A percentile compares a stretch with the other conserved stretches of the same genome.
Conservation (phyloP, 1,140 invertebrate genomes). For the Bombus sibiricus region DNA sequence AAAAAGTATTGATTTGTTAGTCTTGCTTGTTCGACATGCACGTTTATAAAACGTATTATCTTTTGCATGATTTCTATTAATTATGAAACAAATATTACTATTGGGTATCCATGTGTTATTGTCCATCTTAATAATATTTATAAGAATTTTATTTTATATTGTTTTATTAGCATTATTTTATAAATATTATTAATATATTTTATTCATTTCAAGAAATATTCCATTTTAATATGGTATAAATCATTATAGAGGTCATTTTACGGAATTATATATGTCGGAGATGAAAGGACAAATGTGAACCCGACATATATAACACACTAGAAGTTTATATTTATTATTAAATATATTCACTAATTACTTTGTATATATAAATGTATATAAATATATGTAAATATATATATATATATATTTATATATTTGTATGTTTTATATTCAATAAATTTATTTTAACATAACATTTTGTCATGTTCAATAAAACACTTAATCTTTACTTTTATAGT, state of each 20-base stretch:
- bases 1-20: conserved; percentile 37
- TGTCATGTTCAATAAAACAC: neutral
- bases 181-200: conserved; percentile 6
- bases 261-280: neutral
- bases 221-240: conserved; percentile 7
- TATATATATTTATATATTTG: too few species aligned
- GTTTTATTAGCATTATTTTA: conserved; percentile 17
- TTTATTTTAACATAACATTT: conserved; percentile 8
- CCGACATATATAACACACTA: neutral
- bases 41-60: conserved; percentile 24
- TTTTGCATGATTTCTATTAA: conserved; percentile 42
- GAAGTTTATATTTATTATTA: conserved; percentile 15
- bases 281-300: too few species aligned
- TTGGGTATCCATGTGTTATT: conserved; percentile 16
- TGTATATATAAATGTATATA: neutral
- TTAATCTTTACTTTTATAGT: neutral
- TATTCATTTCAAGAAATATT: neutral
- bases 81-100: conserved; percentile 31
- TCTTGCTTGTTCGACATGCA: conserved; percentile 44
- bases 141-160: neutral
- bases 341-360: conserved; percentile 21
- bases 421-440: conserved; percentile 16
- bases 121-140: conserved; percentile 20
- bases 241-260: neutral
- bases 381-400: too few species aligned